Base-by-base conservation (phyloP, 2,888 invertebrate genomes). In the Dicranocentrus wangi region DNA sequence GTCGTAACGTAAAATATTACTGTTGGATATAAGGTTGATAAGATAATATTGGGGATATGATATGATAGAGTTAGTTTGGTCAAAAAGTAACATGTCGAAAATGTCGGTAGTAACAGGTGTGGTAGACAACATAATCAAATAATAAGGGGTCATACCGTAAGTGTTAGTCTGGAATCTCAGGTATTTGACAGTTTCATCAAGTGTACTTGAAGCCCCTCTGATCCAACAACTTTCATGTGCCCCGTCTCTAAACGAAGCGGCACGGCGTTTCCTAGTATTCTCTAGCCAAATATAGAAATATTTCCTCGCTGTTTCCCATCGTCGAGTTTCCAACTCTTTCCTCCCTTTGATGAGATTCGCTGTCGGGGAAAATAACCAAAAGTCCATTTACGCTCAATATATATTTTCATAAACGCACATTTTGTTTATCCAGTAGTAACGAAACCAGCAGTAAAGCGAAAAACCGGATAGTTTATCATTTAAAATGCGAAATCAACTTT, bases 211-310 rank as follows among this genome's bases (percentile, higher is more conserved):
- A 2, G 42, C 47, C 55, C 83, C 81, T 27, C 42, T 43, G 1
- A 73, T 69, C 84, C 84, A 85, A 13, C 65, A 32, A 55, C 83
- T 83, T 53, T 84, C 80, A 68, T 85, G 85, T 13, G 27, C 8
- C 43, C 8, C 3, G 25, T 73, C 72, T 23, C 1, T 23, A 17
- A n/a, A n/a, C 0, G 28, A n/a, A 1, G 21, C 27, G 10, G 47
- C 69, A 2, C 42, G 43, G 7, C 82, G 80, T 15, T 65, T 69
- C 19, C 81, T 71, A 25, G 81, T 78, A 51, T 75, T 81, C 3
- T 47, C 27, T 43, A 78, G 55, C 85, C 85, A 85, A 42, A 73
- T 60, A 28, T 69, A 39, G 60, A 75, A 69, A 32, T 75, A 81
- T 51, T 83, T 83, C 23, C 51, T 68, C 5, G 81, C 82, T 1